Base-by-base conservation (phyloP, 2,888 invertebrate genomes). In the Sphecodes monilicornis region DNA sequence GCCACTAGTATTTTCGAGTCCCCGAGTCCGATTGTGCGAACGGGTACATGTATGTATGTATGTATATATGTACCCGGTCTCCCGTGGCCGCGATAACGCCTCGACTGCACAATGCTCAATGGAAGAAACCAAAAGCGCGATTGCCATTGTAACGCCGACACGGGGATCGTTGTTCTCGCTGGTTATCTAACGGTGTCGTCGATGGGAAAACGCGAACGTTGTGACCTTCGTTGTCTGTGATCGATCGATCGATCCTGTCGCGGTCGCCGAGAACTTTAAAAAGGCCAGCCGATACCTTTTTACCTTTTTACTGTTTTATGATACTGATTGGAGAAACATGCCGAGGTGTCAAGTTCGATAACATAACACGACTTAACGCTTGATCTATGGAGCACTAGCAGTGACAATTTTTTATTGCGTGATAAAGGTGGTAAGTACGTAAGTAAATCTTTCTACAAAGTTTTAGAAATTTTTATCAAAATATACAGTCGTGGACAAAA, bases 111-210 rank as follows among this genome's bases (percentile, higher is more conserved):
- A 70, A 78, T 82, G 80, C 70, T 78, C 86, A 89, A 87, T 84
- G 75, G 90, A 90, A 84, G 88, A 87, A 89, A 90, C 79, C 70
- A 87, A 90, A 87, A 89, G 89, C 86, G 86, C 86, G 90, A 88
- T 90, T 84, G 84, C 86, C 69, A 74, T 86, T 88, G 70, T 85
- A 82, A 79, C 74, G 71, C 68, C 68, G 77, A 73, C 80, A 83
- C 71, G 78, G 85, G 68, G 72, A 86, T 86, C 78, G 73, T 82
- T 84, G 75, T 80, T 80, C 83, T 78, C 82, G 57, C 68, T 71
- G 41, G 82, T 87, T 88, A 86, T 87, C 80, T 75, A 82, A 36
- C 73, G 60, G 60, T 13, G 79, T 32, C 26, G 75, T 41, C 46
- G 72, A 36, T 36, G 75, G 64, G 26, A 69, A 75, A 68, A 22